phyloP scores from a whole-genome alignment of 2,797 vertebrate genomes.

The Sebastes variabilis region DNA sequence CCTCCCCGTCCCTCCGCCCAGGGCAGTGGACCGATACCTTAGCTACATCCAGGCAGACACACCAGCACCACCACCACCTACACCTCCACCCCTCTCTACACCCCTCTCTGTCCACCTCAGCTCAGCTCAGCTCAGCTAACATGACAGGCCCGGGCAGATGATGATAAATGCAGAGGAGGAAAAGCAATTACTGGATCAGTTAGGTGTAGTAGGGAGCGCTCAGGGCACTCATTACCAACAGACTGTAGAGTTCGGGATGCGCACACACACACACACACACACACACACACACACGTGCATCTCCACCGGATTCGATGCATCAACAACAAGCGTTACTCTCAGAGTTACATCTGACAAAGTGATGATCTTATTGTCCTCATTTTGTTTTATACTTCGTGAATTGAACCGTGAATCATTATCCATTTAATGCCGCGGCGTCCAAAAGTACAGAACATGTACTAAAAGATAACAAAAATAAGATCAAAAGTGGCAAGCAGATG shows the following conservation, averaged over 20 bases:
- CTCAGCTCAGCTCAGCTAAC: conserved; percentile 64
- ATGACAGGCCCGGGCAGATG: conserved; percentile 80
- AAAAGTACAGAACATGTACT: conserved; percentile 2
- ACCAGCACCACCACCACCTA: conserved; percentile 27
- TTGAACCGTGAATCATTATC: background rate
- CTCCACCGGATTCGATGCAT: conserved; percentile 25
- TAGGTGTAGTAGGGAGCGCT: conserved; percentile 78
- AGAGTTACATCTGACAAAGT: conserved; percentile 8
- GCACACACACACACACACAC: background rate
- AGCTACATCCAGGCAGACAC: conserved; percentile 44
- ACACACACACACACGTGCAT: conserved; percentile 12
- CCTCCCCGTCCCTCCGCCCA: background rate
- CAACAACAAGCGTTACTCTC: conserved; percentile 20
- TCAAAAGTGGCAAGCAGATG: conserved; percentile 40
- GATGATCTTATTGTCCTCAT: conserved; percentile 6
- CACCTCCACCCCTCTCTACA: conserved; percentile 30
- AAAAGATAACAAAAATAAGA: conserved; percentile 10
- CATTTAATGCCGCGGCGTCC: background rate
- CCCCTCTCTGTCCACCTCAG: conserved; percentile 60
- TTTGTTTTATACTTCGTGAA: background rate
- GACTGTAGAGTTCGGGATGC: conserved; percentile 69
- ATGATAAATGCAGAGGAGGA: conserved; percentile 85
- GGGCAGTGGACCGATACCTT: conserved; percentile 45
- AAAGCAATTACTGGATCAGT: conserved; percentile 85
- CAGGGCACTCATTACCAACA: conserved; percentile 78